Evolutionary conservation across 92 coral and sea anemone genomes (phyloP).

Genomic region (Siderastrea siderea): DNA sequence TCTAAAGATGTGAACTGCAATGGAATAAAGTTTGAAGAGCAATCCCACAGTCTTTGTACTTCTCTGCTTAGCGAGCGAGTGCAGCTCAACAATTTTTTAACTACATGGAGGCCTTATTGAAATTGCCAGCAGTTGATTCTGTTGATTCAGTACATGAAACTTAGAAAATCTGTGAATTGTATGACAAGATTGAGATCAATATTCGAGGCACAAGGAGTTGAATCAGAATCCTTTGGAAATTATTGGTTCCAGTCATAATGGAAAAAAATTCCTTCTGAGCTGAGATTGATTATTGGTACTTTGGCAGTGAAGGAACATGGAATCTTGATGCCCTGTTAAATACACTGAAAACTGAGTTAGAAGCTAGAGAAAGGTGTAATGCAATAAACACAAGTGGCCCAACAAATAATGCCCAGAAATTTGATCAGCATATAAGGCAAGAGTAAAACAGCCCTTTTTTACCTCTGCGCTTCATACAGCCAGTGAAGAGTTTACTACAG

Average conservation of each 20-base stretch:
- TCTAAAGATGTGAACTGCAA: too few species aligned
- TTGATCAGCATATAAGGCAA: not conserved
- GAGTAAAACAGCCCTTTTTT: not conserved
- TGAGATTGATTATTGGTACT: constrained; percentile 27
- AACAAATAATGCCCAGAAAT: not conserved
- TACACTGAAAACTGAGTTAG: not conserved
- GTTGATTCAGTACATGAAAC: not conserved
- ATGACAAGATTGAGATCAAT: constrained; percentile 47
- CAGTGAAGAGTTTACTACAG: not conserved
- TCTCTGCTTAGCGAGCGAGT: too few species aligned
- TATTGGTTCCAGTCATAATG: constrained; percentile 41
- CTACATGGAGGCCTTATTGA: constrained; percentile 45
- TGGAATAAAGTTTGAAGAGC: too few species aligned
- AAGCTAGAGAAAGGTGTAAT: not conserved
- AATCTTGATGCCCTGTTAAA: not conserved
- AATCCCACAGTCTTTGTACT: too few species aligned
- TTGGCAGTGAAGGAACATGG: not conserved
- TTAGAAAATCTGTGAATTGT: not conserved
- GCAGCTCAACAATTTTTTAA: too few species aligned
- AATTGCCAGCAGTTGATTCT: constrained; percentile 12
- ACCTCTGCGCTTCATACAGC: not conserved
- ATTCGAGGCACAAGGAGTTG: constrained; percentile 31
- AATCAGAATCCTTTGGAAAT: constrained; percentile 28
- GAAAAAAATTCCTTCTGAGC: constrained; percentile 49
- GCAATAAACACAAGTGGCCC: not conserved